These are phyloP conservation scores for Odocoileus hemionus DNA, from an alignment of 2,113 vertebrate species.

Conservation along the genomic window DNA sequence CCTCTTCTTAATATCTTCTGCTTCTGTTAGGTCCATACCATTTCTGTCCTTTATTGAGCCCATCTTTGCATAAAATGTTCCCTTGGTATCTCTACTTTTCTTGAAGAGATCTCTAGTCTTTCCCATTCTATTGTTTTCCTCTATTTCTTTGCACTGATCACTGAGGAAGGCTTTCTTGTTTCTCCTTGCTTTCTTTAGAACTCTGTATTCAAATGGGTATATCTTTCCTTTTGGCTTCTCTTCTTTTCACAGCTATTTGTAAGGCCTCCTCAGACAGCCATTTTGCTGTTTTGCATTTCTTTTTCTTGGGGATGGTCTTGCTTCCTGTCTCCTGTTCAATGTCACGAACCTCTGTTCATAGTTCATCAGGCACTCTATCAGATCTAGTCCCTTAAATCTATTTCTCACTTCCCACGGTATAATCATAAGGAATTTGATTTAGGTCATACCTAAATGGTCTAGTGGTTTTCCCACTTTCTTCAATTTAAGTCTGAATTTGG, in stretches of 20 bases:
- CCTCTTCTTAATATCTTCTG: too few relatives aligned
- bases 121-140: not conserved
- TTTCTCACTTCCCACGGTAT: not conserved
- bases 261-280: not conserved
- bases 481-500: not conserved
- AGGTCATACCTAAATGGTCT: not conserved
- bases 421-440: not conserved
- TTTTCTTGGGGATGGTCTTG: not conserved
- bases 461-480: not conserved
- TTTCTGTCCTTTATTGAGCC: too few relatives aligned
- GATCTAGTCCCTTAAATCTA: not conserved
- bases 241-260: not conserved
- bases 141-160: not conserved
- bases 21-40: too few relatives aligned
- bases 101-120: not conserved
- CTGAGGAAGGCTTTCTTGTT: not conserved
- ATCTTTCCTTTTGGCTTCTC: not conserved
- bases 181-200: not conserved
- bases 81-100: too few relatives aligned
- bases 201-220: not conserved
- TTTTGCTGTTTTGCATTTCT: not conserved
- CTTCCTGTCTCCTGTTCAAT: not conserved
- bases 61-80: too few relatives aligned
- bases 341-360: not conserved
- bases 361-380: not conserved